Evolutionary conservation across 2,113 vertebrate genomes (phyloP).

Genomic region (Sorex araneus): DNA sequence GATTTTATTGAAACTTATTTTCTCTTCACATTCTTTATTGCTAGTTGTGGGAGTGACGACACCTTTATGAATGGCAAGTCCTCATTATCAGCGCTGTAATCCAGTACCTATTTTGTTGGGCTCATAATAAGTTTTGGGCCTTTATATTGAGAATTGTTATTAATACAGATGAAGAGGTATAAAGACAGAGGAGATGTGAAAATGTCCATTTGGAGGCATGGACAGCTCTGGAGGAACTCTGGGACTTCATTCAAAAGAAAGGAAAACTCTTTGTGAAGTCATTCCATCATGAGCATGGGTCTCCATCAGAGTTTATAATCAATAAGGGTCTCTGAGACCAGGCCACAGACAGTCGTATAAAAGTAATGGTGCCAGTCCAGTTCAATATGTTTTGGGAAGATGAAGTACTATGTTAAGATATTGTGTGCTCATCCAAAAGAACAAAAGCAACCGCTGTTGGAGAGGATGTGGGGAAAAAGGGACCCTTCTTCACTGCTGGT

Average conservation of each 20-base stretch:
- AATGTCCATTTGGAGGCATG: not conserved
- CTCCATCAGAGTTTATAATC: not conserved
- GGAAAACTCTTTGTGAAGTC: not conserved
- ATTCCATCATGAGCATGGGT: not conserved
- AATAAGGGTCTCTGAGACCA: not conserved
- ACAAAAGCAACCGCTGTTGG: no score
- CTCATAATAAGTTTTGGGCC: not conserved
- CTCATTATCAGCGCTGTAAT: not conserved
- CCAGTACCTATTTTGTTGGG: not conserved
- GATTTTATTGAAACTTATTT: slow-evolving; percentile 6
- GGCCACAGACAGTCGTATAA: not conserved
- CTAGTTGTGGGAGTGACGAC: not conserved
- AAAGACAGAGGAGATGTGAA: no score
- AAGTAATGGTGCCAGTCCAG: not conserved
- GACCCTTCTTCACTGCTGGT: no score
- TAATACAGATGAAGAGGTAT: no score
- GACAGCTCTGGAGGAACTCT: not conserved
- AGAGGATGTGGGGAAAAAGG: no score
- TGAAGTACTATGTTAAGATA: not conserved
- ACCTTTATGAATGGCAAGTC: slow-evolving; percentile 18
- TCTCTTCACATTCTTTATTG: slow-evolving; percentile 1
- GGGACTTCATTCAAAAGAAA: no score
- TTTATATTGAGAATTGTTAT: not conserved
- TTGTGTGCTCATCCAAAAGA: no score
- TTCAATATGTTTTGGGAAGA: not conserved